Conservation (phyloP, 1,140 invertebrate genomes). For the Cydia splendana region DNA sequence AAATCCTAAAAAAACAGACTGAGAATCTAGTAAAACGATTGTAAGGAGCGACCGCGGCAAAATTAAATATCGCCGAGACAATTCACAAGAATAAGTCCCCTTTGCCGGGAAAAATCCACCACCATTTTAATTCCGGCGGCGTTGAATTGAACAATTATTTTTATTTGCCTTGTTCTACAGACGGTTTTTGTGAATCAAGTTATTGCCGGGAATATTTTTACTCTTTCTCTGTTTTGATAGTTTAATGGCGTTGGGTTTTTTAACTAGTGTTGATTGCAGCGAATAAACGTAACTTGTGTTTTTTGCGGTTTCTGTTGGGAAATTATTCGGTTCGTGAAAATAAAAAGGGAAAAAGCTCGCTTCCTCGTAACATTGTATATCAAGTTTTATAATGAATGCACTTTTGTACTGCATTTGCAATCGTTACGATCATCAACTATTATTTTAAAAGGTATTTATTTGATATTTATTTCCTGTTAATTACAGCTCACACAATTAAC, state of each 20-base stretch:
- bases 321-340: neutral
- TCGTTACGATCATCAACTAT: too few species aligned
- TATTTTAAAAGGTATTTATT: neutral
- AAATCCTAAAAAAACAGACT: neutral
- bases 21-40: slow-evolving; percentile 30
- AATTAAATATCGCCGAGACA: slow-evolving; percentile 31
- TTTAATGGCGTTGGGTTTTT: slow-evolving; percentile 25
- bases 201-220: slow-evolving; percentile 21
- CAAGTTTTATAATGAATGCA: neutral
- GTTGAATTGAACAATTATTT: slow-evolving; percentile 31
- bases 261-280: slow-evolving; percentile 16
- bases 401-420: neutral
- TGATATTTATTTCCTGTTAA: neutral
- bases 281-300: neutral
- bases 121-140: slow-evolving; percentile 19
- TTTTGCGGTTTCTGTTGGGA: neutral
- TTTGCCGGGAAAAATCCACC: slow-evolving; percentile 27
- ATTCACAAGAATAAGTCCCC: slow-evolving; percentile 26
- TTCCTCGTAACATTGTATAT: neutral
- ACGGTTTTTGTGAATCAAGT: slow-evolving; percentile 25
- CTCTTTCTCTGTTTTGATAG: slow-evolving; percentile 17
- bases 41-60: slow-evolving; percentile 21
- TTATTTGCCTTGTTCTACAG: slow-evolving; percentile 32
- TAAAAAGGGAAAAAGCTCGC: neutral
- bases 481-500: neutral